Evolutionary conservation across 37 sponge, comb jelly and placozoan genomes (phyloP).

Genomic region (Beroe forskalii): DNA sequence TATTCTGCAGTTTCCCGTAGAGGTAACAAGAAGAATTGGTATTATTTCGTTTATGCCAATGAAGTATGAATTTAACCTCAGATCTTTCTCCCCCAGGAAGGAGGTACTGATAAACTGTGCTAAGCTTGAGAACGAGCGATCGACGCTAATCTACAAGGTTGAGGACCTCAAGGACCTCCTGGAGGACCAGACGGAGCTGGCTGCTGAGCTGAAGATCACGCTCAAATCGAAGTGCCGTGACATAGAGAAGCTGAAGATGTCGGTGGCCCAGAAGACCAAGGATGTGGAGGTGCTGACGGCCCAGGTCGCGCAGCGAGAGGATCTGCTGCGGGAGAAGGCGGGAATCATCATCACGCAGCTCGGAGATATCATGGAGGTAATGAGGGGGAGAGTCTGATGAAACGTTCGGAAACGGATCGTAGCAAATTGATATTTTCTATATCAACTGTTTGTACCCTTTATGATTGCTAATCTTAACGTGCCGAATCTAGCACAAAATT

Average conservation of each 20-base stretch:
- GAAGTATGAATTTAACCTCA: too few relatives aligned
- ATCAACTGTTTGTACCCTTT: not conserved
- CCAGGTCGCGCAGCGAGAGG: conserved; percentile 55
- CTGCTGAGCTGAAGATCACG: conserved; percentile 22
- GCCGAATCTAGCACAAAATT: too few relatives aligned
- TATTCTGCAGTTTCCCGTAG: too few relatives aligned
- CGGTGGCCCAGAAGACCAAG: not conserved
- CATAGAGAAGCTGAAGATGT: conserved; percentile 54
- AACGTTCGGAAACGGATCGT: not conserved
- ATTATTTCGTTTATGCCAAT: too few relatives aligned
- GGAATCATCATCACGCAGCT: conserved; percentile 62
- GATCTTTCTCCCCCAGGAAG: conserved; percentile 42
- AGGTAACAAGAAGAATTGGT: too few relatives aligned
- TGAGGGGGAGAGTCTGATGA: not conserved
- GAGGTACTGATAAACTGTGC: conserved; percentile 60
- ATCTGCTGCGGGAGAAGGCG: conserved; percentile 59
- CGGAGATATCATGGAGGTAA: conserved; percentile 64
- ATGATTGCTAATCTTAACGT: too few relatives aligned
- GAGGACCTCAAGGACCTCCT: conserved; percentile 60
- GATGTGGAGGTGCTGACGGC: conserved; percentile 26
- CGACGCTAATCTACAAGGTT: conserved; percentile 46
- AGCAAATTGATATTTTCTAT: not conserved
- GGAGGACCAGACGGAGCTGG: conserved; percentile 52
- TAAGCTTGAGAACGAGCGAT: conserved; percentile 59
- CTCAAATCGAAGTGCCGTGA: conserved; percentile 58